Evolutionary conservation across 2,797 vertebrate species (phyloP), one percentile per base, ranked within the genome.

Genomic region (Phrynocephalus forsythii): DNA sequence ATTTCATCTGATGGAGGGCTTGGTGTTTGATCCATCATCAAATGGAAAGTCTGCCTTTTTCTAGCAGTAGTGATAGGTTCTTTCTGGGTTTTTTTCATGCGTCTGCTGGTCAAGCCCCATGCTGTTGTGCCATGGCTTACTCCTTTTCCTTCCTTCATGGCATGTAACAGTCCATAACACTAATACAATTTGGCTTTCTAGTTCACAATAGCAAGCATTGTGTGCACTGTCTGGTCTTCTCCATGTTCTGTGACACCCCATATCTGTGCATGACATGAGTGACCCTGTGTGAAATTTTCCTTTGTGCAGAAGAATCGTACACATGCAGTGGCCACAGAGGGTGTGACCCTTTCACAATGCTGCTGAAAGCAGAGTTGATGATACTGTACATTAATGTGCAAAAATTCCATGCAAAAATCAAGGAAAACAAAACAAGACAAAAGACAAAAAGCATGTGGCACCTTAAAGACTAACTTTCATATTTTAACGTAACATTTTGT

Each of bases 1-100:
- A 66, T 66, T 85, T 87, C 85, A 71, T 85, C 69, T 82, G 72
- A 90, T 82, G 71, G 6, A 81, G 75, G 89, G 5, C n/a, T 30
- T 50, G 15, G 78, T 76, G 28, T 79, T 16, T 75, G 77, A 76
- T 60, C 48, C 60, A 81, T 60, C 24, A 87, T 76, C 33, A 69
- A 8, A 66, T 60, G 33, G 30, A 76, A 69, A n/a, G 5, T 67
- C 44, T 86, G 5, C 56, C 26, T 90, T 84, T 89, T 81, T 22
- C 22, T 81, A 69, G 6, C 28, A 50, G 66, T 3, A 44, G 48
- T 68, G 4, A 72, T 24, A 48, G 60, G 4, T 63, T 86, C 2
- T 18, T 28, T 81, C 63, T 6, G 77, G 38, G 38, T 24, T 67
- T 80, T 52, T 77, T 85, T 48, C 50, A 63, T 26, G 13, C 50